Base-by-base conservation (phyloP, 2,797 vertebrate species). In the Eurystomus glaucurus region DNA sequence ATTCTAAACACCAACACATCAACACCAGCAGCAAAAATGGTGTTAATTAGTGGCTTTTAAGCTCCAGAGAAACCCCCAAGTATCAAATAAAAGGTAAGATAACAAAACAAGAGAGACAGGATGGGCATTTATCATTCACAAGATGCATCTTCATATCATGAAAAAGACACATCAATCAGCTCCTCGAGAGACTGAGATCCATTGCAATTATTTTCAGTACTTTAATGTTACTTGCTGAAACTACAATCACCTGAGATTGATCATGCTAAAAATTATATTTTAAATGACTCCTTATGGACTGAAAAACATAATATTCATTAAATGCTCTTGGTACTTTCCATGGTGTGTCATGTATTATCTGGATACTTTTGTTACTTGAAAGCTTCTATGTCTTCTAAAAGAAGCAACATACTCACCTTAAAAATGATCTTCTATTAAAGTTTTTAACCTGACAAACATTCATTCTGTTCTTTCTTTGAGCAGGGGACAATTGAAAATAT, bases 291-390 rank as follows among this genome's bases (percentile, higher is more conserved):
- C 7, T 54, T 41, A 71, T 6, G 15, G 8, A 71, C 25, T 46
- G 26, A 48, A 11, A 82, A 55, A 54, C 20, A 23, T 39, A 54
- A 55, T 3, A 50, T 23, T 57, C 23, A 31, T 28, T 0, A 71
- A 81, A 60, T 19, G 3, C 3, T 54, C 17, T 52, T 2, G 0
- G 11, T 48, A 37, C 9, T 29, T 81, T 71, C 20, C 13, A 7
- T 45, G 10, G 2, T 14, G 4, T 65, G 10, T 37, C 31, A 70
- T 10, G 4, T 70, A 37, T 50, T 3, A 9, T 14, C 35, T 45
- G 10, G 10, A 60, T 37, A 25, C 16, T 37, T 86, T 50, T 60
- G 35, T 55, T 77, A 39, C 12, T 11, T 66, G 54, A 77, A 71
- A 66, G 7, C 9, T 61, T 77, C 23, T 37, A 0, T 60, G 25